Evolutionary conservation across 2,888 invertebrate genomes (phyloP), one percentile per base, ranked within the genome.

Genomic region (Selenia dentaria): DNA sequence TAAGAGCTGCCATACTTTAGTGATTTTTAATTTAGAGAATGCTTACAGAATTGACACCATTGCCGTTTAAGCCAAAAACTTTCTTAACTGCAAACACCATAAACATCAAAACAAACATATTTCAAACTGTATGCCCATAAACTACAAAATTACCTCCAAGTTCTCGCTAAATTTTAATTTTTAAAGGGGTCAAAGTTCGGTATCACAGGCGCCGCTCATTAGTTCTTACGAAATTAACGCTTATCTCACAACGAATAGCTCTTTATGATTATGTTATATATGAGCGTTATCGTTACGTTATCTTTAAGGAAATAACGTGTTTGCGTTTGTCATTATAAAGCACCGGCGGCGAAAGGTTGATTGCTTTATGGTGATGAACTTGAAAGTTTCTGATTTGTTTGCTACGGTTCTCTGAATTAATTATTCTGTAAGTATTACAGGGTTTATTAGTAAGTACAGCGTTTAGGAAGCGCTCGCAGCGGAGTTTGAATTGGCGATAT

Each of bases 201-300:
- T 74, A 72, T 70, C 71, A 74, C 49, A 76, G 63, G 54, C 63
- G 62, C 75, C 73, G 74, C 69, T 64, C 73, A 71, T 70, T 75
- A 71, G 73, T 78, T 79, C 72, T 66, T 72, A 71, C 62, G 76
- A 81, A 83, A 83, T 83, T 79, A 83, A 79, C 74, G 59, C 66
- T 82, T 83, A 83, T 85, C 83, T 85, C 66, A 66, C 76, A 54
- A 58, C 57, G 58, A 62, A 46, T 40, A 40, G 41, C 32, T 41
- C 33, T 36, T 69, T 46, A 46, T 40, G 40, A 46, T 46, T 40
- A 40, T 25, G 22, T 79, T 81, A 79, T n/a, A n/a, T n/a, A n/a
- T 71, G 70, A 52, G 62, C 49, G 68, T 78, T 80, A 83, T 84
- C 77, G 75, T 64, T 59, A 57, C 47, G 70, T 82, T 82, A 83